A percentile compares a stretch with the other conserved stretches of the same genome.
These are phyloP conservation scores for Chondrosia reniformis DNA, from an alignment of 37 sponge, comb jelly and placozoan genomes.

Conservation along the genomic window DNA sequence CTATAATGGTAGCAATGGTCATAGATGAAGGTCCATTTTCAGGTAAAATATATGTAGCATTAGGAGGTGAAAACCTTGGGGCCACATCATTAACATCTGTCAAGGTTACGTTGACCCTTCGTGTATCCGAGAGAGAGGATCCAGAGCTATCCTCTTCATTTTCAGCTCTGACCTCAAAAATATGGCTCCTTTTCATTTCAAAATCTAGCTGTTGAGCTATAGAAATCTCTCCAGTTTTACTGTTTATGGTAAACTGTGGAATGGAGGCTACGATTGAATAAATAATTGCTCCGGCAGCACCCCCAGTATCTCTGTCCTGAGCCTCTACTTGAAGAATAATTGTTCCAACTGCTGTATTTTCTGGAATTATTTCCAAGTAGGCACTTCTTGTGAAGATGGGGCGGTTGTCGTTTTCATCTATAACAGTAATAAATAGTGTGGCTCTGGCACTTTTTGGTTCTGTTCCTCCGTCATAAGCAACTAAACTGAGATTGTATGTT, in stretches of 20 bases:
- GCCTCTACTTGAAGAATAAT: slow-evolving; percentile 36
- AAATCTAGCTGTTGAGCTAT: slow-evolving; percentile 31
- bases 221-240: slow-evolving; percentile 31
- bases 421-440: slow-evolving; percentile 23
- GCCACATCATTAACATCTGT: slow-evolving; percentile 64
- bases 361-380: slow-evolving; percentile 16
- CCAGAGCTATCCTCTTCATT: not conserved
- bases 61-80: slow-evolving; percentile 34
- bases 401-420: slow-evolving; percentile 50
- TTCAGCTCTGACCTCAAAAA: slow-evolving; percentile 17
- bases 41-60: not conserved
- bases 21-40: slow-evolving; percentile 28
- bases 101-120: slow-evolving; percentile 30
- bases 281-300: slow-evolving; percentile 7
- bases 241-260: slow-evolving; percentile 46
- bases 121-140: not conserved
- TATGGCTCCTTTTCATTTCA: slow-evolving; percentile 18
- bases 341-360: slow-evolving; percentile 25
- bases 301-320: slow-evolving; percentile 42
- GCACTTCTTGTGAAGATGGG: slow-evolving; percentile 27
- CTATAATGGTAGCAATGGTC: slow-evolving; percentile 12
- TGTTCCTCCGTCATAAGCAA: slow-evolving; percentile 49
- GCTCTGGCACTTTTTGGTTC: slow-evolving; percentile 15
- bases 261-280: slow-evolving; percentile 40
- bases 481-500: slow-evolving; percentile 30